Conservation (phyloP, 2,113 vertebrate species). For the Corythoichthys haematopterus region DNA sequence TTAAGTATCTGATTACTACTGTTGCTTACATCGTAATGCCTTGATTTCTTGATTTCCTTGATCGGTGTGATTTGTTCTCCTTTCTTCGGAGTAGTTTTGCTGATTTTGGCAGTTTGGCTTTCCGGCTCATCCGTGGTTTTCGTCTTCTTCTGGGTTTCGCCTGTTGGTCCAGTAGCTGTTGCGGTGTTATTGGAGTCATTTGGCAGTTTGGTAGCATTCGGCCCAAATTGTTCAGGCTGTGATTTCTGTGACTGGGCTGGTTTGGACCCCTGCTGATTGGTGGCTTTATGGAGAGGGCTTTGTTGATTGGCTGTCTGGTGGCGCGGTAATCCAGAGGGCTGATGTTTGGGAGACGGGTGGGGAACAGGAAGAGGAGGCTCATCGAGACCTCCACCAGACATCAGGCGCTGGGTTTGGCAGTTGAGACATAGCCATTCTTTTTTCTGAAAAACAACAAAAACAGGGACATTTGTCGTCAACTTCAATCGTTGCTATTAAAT, state of each 20-base stretch:
- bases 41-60: conserved; percentile 74
- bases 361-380: conserved; percentile 77
- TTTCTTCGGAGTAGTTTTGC: conserved; percentile 66
- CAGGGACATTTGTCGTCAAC: not conserved
- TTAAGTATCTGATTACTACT: not conserved
- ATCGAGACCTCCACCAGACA: conserved; percentile 83
- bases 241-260: conserved; percentile 52
- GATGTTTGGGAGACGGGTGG: conserved; percentile 78
- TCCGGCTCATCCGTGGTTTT: conserved; percentile 52
- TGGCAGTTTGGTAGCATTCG: conserved; percentile 63
- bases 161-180: conserved; percentile 18
- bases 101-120: conserved; percentile 52
- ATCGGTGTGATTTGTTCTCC: conserved; percentile 61
- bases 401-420: conserved; percentile 94
- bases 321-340: conserved; percentile 71
- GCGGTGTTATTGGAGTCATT: conserved; percentile 64
- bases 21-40: conserved; percentile 84
- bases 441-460: conserved; percentile 77
- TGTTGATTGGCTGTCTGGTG: conserved; percentile 71
- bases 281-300: conserved; percentile 60
- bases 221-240: conserved; percentile 42
- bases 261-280: conserved; percentile 53
- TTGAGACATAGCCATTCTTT: conserved; percentile 98
- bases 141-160: conserved; percentile 48
- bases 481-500: not conserved